Evolutionary conservation across 1,140 invertebrate species (phyloP), one percentile per base, ranked within the genome.

Genomic region (Drosophila tani): DNA sequence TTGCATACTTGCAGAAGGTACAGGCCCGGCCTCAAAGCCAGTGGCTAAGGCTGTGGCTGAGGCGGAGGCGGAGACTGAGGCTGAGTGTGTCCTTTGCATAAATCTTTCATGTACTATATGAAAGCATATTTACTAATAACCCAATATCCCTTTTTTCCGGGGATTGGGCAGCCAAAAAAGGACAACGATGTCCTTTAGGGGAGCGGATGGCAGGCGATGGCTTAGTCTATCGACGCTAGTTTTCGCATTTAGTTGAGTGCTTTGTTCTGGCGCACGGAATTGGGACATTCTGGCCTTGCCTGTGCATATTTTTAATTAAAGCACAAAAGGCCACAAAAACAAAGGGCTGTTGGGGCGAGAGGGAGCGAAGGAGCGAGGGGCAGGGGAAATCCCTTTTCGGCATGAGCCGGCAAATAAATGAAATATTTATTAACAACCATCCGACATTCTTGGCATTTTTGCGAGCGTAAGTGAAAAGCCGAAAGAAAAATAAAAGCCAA

Each of bases 71-170:
- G 63, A 58, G 59, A 17, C 51, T 0, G 32, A 55, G 32, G 35
- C 43, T 81, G 63, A 58, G 59, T 56, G 49, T 76, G 75, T 78
- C 75, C 75, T 71, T 40, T 41, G 65, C 81, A 87, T 88, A 87
- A 88, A 87, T 87, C 84, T 87, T 87, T 88, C 84, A 84, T 88
- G 77, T 90, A 76, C 64, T 51, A 63, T 87, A 81, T 78, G 59
- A 87, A 79, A 87, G 84, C 84, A 87, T 84, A 87, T 87, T 87
- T 88, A 77, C 84, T 87, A 87, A 87, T 87, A 87, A 81, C 85
- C 84, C 81, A 90, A 87, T 87, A 87, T 88, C 83, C 83, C 79
- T 83, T 77, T 74, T 68, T 77, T 43, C 56, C 76, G 43, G 68
- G 75, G 35, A 59, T 56, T 74, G 64, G 74, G 71, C 60, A 81